These are phyloP conservation scores for Oriolus oriolus DNA, from an alignment of 2,113 vertebrate species.

Conservation along the genomic window DNA sequence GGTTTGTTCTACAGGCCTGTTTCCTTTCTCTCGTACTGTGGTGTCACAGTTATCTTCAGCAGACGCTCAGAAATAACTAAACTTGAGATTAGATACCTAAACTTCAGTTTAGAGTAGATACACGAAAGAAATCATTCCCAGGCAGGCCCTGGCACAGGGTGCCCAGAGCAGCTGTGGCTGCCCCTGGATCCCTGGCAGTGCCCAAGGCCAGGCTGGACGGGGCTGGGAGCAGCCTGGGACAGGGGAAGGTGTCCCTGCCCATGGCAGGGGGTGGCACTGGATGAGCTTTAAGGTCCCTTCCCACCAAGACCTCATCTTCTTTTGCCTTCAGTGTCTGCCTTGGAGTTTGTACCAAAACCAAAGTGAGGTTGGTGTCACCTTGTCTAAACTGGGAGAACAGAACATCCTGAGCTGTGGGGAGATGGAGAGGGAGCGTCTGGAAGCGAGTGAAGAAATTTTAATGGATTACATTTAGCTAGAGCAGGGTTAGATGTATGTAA, in stretches of 20 bases:
- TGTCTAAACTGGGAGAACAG: neutral
- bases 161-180: neutral
- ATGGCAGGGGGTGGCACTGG: neutral
- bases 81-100: neutral
- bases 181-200: neutral
- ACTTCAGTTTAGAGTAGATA: neutral
- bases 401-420: fast-evolving
- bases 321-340: fast-evolving
- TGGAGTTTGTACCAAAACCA: neutral
- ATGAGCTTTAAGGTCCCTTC: fast-evolving
- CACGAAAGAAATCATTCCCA: neutral
- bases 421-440: neutral
- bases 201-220: neutral
- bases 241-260: neutral
- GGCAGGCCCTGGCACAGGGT: neutral
- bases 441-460: neutral
- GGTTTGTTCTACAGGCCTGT: neutral
- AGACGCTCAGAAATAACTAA: neutral
- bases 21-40: neutral
- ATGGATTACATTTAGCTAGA: neutral
- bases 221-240: neutral
- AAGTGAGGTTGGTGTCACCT: neutral
- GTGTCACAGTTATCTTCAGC: neutral
- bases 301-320: neutral
- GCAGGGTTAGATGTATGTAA: neutral